Evolutionary conservation across 2,113 vertebrate genomes (phyloP), one percentile per base, ranked within the genome.

Genomic region (Lophura nycthemera): DNA sequence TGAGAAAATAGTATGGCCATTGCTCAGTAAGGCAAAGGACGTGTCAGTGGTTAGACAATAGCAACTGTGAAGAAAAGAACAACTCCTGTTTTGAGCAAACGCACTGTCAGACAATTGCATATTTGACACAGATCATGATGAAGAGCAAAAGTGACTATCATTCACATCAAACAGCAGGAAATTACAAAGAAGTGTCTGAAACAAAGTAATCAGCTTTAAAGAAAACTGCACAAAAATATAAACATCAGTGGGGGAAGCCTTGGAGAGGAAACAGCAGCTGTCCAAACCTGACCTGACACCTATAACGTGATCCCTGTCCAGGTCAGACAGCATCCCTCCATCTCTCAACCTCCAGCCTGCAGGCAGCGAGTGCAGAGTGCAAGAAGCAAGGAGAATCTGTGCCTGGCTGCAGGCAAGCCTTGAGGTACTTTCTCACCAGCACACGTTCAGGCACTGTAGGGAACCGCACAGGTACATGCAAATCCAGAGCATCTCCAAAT

Each of bases 361-460:
- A 59, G 27, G 34, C 7, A 8, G 13, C 19, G 52, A 54, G 38
- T 4, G 21, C 7, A 76, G 34, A 20, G 54, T 30, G 11, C 42
- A 16, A n/a, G 18, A 45, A 32, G 7, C 43, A 25, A 36, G 30
- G 7, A 72, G 17, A 66, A 61, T 10, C 9, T 34, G 1, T 34
- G 11, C 16, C 13, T 1, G 3, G 63, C 30, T 1, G 2, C 8
- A 6, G 25, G 36, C 1, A 1, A 83, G 24, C 54, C 36, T 8
- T 9, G 32, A 50, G 20, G 11, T 38, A 9, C 2, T 3, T 10
- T 56, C 27, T 82, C 30, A 32, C 18, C 8, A 19, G 20, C 32
- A 64, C 0, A 0, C 4, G 22, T 19, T n/a, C 16, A 9, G 7
- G 42, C 19, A 30, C 2, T 21, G n/a, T 2, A 82, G 13, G 45